Base-by-base conservation (phyloP, 2,113 vertebrate species). In the Callocephalon fimbriatum region DNA sequence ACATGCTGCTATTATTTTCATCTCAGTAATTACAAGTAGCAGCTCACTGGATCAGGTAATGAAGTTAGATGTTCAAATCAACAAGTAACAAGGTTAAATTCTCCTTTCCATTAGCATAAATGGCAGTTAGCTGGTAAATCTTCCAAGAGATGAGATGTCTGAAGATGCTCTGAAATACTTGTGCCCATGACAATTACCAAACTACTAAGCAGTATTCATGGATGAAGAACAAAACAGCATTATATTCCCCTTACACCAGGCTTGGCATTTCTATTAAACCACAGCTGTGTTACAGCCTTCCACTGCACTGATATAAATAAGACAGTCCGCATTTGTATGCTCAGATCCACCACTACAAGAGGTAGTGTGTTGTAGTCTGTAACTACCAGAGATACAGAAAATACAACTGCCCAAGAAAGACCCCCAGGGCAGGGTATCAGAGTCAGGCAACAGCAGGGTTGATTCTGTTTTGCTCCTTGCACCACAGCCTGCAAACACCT, bases 71-170 rank as follows among this genome's bases (percentile, higher is more conserved):
- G 25, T 44, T 85, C 35, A 85, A 79, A 48, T 72, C 56, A 66
- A 37, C 14, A 76, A 76, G n/a, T 61, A 90, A 92, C 35, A 72
- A 97, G 54, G 68, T 91, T 72, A 93, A 61, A 77, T 80, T 80
- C 47, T 85, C 62, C 40, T 80, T 90, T 90, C 76, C 72, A 26
- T 86, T 88, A 91, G 44, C 58, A 81, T 56, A 79, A 80, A 67
- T 22, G 18, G 38, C 68, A 93, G 32, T 51, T 71, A 75, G 27
- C 29, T 59, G 21, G 51, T 47, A 83, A 94, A 78, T 35, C 67
- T 88, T 92, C 56, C 61, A 75, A 70, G 74, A 74, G 71, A 58
- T 42, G 31, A 84, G 47, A 63, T 67, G 45, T 27, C 42, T 50
- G 45, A 86, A 90, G 70, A 78, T 45, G 27, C 53, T 67, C 7